Percentiles rank a stretch among this genome's conserved stretches.
Conservation (phyloP, 2,888 invertebrate species). For the Spodoptera exigua region DNA sequence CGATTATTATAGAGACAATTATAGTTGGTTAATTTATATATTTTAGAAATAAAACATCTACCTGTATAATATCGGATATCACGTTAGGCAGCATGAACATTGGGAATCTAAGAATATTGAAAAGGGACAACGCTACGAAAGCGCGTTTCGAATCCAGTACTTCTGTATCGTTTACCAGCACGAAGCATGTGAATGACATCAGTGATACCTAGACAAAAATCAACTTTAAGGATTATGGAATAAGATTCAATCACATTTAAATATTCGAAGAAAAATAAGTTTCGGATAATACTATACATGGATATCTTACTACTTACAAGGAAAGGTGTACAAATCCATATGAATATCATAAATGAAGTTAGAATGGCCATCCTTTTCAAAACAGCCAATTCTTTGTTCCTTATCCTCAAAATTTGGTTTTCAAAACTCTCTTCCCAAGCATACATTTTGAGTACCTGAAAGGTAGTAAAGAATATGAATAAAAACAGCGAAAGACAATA, state of each 20-base stretch:
- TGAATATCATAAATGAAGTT: constrained; percentile 94
- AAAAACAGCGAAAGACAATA: no score
- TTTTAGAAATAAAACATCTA: constrained; percentile 84
- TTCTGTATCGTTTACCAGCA: constrained; percentile 94
- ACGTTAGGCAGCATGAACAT: constrained; percentile 98
- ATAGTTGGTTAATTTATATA: no score
- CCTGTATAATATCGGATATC: constrained; percentile 96
- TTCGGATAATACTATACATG: no score
- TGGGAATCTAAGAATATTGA: constrained; percentile 98
- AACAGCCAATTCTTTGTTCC: constrained; percentile 94
- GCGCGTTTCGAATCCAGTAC: constrained; percentile 96
- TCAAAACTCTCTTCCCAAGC: constrained; percentile 97
- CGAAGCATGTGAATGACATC: constrained; percentile 96
- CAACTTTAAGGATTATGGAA: background rate
- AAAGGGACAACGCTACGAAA: constrained; percentile 98
- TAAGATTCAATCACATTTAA: no score
- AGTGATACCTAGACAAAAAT: constrained; percentile 91
- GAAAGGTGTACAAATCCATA: constrained; percentile 97
- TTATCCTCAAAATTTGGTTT: constrained; percentile 93
- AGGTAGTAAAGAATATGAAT: background rate
- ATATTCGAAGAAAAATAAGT: background rate
- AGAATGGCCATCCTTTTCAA: constrained; percentile 94
- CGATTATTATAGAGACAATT: background rate
- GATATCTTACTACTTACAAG: constrained; percentile 91
- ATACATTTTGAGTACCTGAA: constrained; percentile 93